Conservation (phyloP, 2,113 vertebrate species). For the Cromileptes altivelis region DNA sequence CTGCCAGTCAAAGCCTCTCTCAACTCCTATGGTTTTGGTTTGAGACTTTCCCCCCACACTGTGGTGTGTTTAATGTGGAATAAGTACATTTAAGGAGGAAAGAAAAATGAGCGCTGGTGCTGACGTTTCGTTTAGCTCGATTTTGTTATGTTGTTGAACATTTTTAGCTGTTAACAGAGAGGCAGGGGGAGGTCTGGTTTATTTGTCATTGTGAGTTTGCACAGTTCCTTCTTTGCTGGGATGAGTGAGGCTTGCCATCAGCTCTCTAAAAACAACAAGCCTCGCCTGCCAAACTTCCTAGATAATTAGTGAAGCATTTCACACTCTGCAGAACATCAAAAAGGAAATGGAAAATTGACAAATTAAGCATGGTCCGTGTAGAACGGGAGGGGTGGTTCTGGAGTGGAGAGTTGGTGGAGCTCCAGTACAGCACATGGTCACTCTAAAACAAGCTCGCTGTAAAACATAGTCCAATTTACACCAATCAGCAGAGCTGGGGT, state of each 20-base stretch:
- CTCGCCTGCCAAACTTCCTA: conserved; percentile 79
- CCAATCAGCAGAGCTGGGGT: conserved; percentile 24
- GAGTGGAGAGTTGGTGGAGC: conserved; percentile 33
- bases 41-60: conserved; percentile 16
- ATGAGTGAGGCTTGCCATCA: conserved; percentile 80
- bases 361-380: conserved; percentile 62
- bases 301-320: conserved; percentile 84
- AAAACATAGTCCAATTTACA: conserved; percentile 33
- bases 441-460: conserved; percentile 37
- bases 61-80: conserved; percentile 66
- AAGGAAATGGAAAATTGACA: conserved; percentile 75
- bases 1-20: conserved; percentile 61
- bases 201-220: conserved; percentile 78
- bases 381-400: conserved; percentile 12
- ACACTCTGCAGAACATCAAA: conserved; percentile 83
- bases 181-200: conserved; percentile 23
- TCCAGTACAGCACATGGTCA: conserved; percentile 59
- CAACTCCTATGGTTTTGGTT: conserved; percentile 40
- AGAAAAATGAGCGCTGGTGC: conserved; percentile 50
- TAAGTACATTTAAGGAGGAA: conserved; percentile 44
- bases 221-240: conserved; percentile 68
- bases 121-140: conserved; percentile 61
- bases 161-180: conserved; percentile 50
- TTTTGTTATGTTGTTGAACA: conserved; percentile 63
- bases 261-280: conserved; percentile 79